phyloP scores from a whole-genome alignment of 2,797 vertebrate genomes.

The Mallotus villosus region DNA sequence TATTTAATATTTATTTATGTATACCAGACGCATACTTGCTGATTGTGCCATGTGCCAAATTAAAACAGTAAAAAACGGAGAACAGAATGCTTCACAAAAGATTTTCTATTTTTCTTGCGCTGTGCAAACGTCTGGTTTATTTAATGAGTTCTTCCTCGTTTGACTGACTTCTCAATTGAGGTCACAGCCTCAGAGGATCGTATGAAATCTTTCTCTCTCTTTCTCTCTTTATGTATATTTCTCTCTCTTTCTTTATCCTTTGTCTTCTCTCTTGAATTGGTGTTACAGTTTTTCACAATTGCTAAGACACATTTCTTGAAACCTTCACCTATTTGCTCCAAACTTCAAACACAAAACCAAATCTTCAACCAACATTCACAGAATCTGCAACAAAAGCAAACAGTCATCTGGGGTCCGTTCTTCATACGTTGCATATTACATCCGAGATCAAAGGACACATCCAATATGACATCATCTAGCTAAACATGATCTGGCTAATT shows the following conservation, averaged over 20 bases:
- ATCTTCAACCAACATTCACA: too few relatives aligned
- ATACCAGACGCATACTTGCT: conserved; percentile 86
- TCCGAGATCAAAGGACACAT: too few relatives aligned
- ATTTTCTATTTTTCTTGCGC: conserved; percentile 57
- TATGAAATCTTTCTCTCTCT: background rate
- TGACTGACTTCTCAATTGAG: conserved; percentile 52
- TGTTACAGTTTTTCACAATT: background rate
- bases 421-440: too few relatives aligned
- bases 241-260: conserved; percentile 25
- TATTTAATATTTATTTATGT: conserved; percentile 90
- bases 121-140: conserved; percentile 48
- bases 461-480: too few relatives aligned
- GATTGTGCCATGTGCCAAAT: conserved; percentile 89
- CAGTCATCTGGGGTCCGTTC: too few relatives aligned
- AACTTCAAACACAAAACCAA: too few relatives aligned
- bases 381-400: too few relatives aligned
- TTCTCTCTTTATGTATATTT: background rate
- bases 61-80: conserved; percentile 80
- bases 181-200: conserved; percentile 41
- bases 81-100: conserved; percentile 75
- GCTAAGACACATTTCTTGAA: too few relatives aligned
- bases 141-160: conserved; percentile 63
- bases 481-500: too few relatives aligned
- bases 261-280: background rate
- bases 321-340: too few relatives aligned